These are phyloP conservation scores for Tympanuchus pallidicinctus DNA, from an alignment of 2,113 vertebrate genomes.

Conservation along the genomic window DNA sequence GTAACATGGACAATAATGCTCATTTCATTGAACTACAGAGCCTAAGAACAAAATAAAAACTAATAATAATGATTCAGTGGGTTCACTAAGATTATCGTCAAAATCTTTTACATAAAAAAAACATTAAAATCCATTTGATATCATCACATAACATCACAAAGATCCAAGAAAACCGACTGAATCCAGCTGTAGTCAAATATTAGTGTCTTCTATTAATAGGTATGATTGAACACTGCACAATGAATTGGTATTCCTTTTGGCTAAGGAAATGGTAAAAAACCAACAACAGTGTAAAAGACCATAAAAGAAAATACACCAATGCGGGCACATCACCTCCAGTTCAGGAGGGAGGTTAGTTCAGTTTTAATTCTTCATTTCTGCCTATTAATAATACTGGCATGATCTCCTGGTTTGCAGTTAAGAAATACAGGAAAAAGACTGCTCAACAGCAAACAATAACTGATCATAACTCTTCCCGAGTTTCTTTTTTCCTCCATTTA, in stretches of 20 bases:
- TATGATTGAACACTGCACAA: background rate
- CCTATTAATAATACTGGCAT: background rate
- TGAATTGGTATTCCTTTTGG: background rate
- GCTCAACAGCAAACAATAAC: background rate
- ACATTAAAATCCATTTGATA: background rate
- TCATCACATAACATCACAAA: background rate
- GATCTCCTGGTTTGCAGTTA: background rate
- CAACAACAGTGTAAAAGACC: background rate
- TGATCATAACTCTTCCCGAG: background rate
- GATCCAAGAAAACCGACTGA: background rate
- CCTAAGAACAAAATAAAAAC: background rate
- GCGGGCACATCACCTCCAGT: background rate
- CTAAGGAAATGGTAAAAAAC: background rate
- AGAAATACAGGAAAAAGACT: rapidly evolving
- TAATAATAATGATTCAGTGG: background rate
- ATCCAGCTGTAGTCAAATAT: background rate
- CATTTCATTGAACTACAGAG: background rate
- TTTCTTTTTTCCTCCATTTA: background rate
- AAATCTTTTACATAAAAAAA: background rate
- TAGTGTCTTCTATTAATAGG: background rate
- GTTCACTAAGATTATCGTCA: background rate
- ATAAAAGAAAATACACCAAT: background rate
- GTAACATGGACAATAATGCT: background rate
- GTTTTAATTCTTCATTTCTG: background rate
- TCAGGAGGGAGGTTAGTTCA: background rate